Evolutionary conservation across 2,888 invertebrate genomes (phyloP).

Genomic region (Latrodectus elegans): DNA sequence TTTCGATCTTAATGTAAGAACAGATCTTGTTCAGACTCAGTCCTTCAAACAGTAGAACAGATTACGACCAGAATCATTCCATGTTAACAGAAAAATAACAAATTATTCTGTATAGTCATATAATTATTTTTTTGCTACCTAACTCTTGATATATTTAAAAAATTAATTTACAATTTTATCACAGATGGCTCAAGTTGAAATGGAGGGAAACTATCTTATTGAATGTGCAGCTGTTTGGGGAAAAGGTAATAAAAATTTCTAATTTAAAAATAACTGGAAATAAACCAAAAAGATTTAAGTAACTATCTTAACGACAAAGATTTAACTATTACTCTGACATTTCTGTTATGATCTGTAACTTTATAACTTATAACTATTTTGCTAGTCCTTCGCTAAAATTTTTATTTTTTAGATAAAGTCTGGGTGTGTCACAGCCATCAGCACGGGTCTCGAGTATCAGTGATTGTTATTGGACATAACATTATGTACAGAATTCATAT

Average conservation of each 20-base stretch:
- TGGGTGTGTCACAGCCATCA: slow-evolving; percentile 76
- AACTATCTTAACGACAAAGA: neutral
- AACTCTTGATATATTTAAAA: no score
- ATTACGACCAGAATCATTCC: no score
- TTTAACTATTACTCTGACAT: neutral
- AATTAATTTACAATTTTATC: no score
- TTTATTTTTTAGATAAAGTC: slow-evolving; percentile 73
- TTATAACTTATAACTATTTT: no score
- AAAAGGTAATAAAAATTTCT: slow-evolving; percentile 71
- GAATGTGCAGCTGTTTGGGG: slow-evolving; percentile 73
- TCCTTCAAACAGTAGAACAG: no score
- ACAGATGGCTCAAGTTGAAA: slow-evolving; percentile 63
- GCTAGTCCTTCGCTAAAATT: no score
- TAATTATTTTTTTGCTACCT: no score
- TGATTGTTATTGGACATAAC: slow-evolving; percentile 73
- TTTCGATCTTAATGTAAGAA: no score
- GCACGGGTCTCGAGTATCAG: slow-evolving; percentile 73
- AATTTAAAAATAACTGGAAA: neutral
- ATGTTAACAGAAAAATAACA: no score
- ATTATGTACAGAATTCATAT: slow-evolving; percentile 74
- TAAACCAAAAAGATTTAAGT: neutral
- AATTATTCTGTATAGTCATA: no score
- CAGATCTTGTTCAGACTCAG: no score
- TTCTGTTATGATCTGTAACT: no score
- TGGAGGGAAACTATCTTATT: slow-evolving; percentile 72